phyloP scores from a whole-genome alignment of 2,113 vertebrate genomes.

The Cinclus cinclus region DNA sequence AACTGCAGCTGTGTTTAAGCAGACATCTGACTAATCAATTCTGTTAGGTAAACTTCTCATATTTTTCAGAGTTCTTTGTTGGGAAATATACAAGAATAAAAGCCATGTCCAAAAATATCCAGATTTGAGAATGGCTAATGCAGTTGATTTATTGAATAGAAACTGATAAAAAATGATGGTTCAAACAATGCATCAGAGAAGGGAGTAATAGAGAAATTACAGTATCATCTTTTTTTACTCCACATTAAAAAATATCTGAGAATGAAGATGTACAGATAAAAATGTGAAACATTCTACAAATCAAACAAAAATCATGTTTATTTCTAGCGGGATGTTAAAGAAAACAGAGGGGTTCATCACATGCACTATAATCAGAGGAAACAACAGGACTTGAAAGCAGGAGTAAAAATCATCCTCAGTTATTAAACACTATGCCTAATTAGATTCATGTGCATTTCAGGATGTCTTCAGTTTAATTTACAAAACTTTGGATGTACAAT shows the following conservation, averaged over 20 bases:
- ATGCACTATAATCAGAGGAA: background rate
- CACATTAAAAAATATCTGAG: background rate
- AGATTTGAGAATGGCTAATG: background rate
- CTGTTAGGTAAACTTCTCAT: slow-evolving; percentile 19
- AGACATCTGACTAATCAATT: slow-evolving; percentile 25
- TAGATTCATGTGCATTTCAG: background rate
- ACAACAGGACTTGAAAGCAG: background rate
- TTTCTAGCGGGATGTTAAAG: background rate
- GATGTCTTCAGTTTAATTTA: background rate
- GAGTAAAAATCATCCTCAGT: background rate
- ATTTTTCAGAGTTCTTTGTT: slow-evolving; percentile 17
- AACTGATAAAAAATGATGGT: slow-evolving; percentile 26
- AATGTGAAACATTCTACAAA: background rate
- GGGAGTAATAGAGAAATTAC: background rate
- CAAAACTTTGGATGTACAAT: background rate
- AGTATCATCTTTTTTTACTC: background rate
- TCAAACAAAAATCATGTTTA: background rate
- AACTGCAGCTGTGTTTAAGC: background rate
- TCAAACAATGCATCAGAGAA: slow-evolving; percentile 8
- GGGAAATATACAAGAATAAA: slow-evolving; percentile 11
- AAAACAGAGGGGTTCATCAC: background rate
- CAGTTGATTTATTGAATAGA: slow-evolving; percentile 18
- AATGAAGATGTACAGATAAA: background rate
- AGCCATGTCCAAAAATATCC: background rate
- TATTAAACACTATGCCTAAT: background rate